Percentiles rank a stretch among this genome's conserved stretches.
Conservation (phyloP, 2,113 vertebrate genomes). For the mouse (Mus musculus) region DNA sequence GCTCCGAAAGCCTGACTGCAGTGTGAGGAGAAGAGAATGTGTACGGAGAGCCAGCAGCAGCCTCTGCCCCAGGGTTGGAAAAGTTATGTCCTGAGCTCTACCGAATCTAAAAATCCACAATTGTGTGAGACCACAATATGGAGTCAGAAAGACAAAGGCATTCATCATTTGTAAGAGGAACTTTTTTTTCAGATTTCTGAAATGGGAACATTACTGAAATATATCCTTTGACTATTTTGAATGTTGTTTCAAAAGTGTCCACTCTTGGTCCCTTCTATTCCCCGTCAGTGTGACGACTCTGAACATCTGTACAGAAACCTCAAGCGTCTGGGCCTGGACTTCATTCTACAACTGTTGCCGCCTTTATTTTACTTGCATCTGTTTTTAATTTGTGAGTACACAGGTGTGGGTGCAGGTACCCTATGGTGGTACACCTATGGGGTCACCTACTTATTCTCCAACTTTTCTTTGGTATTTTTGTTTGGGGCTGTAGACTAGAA, state of each 20-base stretch:
- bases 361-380: not conserved
- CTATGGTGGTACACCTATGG: too few species aligned
- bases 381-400: not conserved
- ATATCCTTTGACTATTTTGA: not conserved
- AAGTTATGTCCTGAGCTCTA: not conserved
- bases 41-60: not conserved
- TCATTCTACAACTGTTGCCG: not conserved
- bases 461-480: too few species aligned
- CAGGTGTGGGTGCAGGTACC: not conserved
- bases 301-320: not conserved
- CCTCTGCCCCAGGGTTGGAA: conserved; percentile 20
- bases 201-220: conserved; percentile 11
- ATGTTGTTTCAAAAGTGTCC: not conserved
- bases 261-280: conserved; percentile 26
- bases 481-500: not conserved
- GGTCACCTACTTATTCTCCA: not conserved
- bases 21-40: not conserved
- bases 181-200: conserved; percentile 45
- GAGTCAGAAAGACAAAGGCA: conserved; percentile 8
- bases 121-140: not conserved
- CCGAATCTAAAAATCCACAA: not conserved
- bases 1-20: not conserved
- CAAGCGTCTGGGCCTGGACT: not conserved
- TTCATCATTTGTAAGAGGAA: conserved; percentile 7
- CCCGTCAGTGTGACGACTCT: not conserved